phyloP scores from a whole-genome alignment of 2,888 invertebrate genomes.

The Dynastes hyllus region DNA sequence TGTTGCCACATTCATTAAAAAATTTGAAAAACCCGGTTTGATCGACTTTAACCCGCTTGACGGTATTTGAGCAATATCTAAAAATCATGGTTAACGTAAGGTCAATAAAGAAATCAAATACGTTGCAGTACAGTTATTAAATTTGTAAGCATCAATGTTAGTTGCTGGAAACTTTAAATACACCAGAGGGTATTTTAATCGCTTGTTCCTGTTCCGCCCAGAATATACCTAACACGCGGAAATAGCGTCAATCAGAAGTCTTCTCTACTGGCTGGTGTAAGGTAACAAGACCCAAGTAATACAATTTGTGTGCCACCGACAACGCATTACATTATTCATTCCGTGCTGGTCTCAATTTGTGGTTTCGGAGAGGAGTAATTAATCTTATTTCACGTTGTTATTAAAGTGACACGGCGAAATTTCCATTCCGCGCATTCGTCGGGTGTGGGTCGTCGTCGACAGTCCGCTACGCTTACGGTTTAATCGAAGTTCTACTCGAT shows the following conservation, averaged over 20 bases:
- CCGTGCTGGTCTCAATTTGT: constrained; percentile 35
- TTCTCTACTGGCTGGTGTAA: background rate
- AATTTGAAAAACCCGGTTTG: too few relatives aligned
- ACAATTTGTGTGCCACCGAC: constrained; percentile 28
- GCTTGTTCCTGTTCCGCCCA: too few relatives aligned
- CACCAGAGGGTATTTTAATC: too few relatives aligned
- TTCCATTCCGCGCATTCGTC: constrained; percentile 23
- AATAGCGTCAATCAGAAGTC: constrained; percentile 31
- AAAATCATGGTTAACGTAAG: too few relatives aligned
- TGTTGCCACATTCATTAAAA: too few relatives aligned
- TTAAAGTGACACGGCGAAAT: constrained; percentile 39
- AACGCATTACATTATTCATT: constrained; percentile 42
- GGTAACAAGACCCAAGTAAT: constrained; percentile 12
- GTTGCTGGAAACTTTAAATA: too few relatives aligned
- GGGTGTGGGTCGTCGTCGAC: background rate
- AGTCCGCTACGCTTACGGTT: constrained; percentile 16
- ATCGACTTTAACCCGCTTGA: too few relatives aligned
- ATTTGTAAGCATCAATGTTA: too few relatives aligned
- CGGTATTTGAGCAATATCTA: too few relatives aligned
- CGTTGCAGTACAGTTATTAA: too few relatives aligned
- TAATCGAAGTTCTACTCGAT: constrained; percentile 41
- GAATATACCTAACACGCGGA: constrained; percentile 2
- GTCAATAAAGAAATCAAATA: too few relatives aligned
- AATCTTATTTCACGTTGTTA: constrained; percentile 43
- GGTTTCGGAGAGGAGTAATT: constrained; percentile 39